Percentiles rank a stretch among this genome's conserved stretches.
Conservation (phyloP, 2,888 invertebrate genomes). For the Lamellibrachia satsuma region DNA sequence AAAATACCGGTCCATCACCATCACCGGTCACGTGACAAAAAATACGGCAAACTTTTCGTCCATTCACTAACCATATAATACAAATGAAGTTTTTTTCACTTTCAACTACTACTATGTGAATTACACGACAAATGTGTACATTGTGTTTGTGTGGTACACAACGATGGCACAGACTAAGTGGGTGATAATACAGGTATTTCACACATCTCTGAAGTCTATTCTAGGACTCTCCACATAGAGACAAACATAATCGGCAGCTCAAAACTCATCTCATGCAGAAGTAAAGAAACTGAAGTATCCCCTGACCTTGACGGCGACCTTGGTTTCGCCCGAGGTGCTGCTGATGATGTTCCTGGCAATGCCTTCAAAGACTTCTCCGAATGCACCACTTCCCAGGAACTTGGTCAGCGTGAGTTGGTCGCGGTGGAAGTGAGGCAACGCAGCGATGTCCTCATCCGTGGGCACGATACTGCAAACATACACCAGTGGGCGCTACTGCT, state of each 20-base stretch:
- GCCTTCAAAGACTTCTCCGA: slow-evolving; percentile 97
- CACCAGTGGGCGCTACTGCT: slow-evolving; percentile 8
- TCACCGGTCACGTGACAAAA: too few relatives aligned
- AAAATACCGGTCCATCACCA: too few relatives aligned
- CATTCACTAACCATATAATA: too few relatives aligned
- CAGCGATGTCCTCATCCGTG: slow-evolving; percentile 81
- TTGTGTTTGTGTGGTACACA: too few relatives aligned
- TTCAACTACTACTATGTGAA: too few relatives aligned
- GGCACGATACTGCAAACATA: slow-evolving; percentile 59
- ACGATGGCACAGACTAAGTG: too few relatives aligned
- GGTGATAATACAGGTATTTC: too few relatives aligned
- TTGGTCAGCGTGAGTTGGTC: slow-evolving; percentile 87
- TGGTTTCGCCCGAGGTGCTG: slow-evolving; percentile 53
- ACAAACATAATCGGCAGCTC: background rate
- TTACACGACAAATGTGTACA: too few relatives aligned
- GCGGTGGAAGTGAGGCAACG: slow-evolving; percentile 82
- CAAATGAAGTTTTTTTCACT: too few relatives aligned
- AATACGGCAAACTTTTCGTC: too few relatives aligned
- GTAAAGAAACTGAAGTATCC: background rate
- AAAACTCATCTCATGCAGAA: background rate
- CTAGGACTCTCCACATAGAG: too few relatives aligned
- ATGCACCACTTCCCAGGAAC: slow-evolving; percentile 94
- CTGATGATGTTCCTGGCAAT: slow-evolving; percentile 70
- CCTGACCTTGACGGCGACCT: slow-evolving; percentile 62
- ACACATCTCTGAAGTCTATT: too few relatives aligned